Evolutionary conservation across 1,140 invertebrate genomes (phyloP).

Genomic region (Pararge aegeria): DNA sequence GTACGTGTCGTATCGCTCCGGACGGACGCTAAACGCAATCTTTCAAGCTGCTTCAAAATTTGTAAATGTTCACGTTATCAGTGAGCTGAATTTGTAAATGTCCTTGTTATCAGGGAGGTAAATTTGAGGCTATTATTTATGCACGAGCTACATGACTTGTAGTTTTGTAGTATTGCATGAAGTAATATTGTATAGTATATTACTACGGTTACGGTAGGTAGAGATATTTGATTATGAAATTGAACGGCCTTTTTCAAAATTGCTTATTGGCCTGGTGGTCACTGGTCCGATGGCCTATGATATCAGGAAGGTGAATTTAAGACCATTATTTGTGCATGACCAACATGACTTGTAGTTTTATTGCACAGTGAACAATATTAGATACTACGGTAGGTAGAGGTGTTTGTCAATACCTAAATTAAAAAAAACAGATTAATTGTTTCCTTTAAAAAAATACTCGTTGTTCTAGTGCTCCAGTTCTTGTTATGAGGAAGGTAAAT

Average conservation of each 20-base stretch:
- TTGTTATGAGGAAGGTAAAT: too few species aligned
- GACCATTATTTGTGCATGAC: not conserved
- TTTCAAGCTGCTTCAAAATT: constrained; percentile 5
- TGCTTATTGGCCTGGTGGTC: too few species aligned
- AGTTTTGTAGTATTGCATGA: not conserved
- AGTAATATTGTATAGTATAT: too few species aligned
- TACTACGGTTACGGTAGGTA: not conserved
- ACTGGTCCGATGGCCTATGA: not conserved
- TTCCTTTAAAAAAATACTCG: too few species aligned
- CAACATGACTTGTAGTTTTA: not conserved
- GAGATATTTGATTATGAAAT: too few species aligned
- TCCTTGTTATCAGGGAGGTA: constrained; percentile 2
- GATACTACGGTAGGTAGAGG: not conserved
- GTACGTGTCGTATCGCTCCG: constrained; percentile 23
- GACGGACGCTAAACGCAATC: constrained; percentile 4
- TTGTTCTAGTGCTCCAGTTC: too few species aligned
- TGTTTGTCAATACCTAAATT: too few species aligned
- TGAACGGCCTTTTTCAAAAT: too few species aligned
- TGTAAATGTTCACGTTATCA: constrained; percentile 6
- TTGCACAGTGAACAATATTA: not conserved
- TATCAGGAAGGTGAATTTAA: constrained; percentile 1
- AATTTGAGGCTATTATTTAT: constrained; percentile 6
- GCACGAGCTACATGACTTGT: not conserved
- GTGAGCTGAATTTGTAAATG: constrained; percentile 1
- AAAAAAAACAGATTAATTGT: too few species aligned